Percentiles rank a stretch among this genome's conserved stretches.
Evolutionary conservation across 2,797 vertebrate genomes (phyloP).

Genomic region (Pachyuromys duprasi): DNA sequence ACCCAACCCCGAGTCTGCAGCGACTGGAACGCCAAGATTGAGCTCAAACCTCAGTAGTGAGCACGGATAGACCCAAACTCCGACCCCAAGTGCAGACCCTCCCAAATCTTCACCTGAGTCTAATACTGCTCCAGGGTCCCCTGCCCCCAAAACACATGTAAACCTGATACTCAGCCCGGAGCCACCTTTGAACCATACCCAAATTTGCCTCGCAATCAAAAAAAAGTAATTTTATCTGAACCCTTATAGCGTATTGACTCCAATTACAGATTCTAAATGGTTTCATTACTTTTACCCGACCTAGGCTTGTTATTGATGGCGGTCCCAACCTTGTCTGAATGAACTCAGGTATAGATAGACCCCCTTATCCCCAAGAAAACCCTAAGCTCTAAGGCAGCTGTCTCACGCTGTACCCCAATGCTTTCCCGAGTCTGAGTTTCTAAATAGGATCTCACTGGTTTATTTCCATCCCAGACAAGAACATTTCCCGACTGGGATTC

Average conservation of each 20-base stretch:
- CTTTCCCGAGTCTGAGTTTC: conserved; percentile 7
- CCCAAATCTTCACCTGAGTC: background rate
- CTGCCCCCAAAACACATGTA: background rate
- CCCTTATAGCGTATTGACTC: background rate
- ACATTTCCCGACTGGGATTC: conserved; percentile 23
- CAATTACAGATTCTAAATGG: conserved; percentile 22
- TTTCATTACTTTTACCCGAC: background rate
- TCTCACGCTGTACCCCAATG: background rate
- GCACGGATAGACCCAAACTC: background rate
- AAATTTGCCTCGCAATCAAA: conserved; percentile 5
- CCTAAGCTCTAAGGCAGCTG: background rate
- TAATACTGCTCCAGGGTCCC: background rate
- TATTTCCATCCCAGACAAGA: background rate
- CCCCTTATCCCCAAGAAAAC: background rate
- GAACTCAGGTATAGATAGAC: background rate
- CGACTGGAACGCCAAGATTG: background rate
- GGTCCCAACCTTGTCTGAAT: background rate
- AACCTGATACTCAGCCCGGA: background rate
- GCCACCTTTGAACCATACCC: background rate
- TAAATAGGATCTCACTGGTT: background rate
- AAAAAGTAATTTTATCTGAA: conserved; percentile 18
- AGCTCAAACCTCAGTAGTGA: background rate
- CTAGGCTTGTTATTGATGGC: background rate
- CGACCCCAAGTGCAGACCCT: background rate
- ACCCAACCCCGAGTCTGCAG: background rate